A percentile compares a stretch with the other conserved stretches of the same genome.
Evolutionary conservation across 2,888 invertebrate genomes (phyloP).

Genomic region (Bugula neritina): DNA sequence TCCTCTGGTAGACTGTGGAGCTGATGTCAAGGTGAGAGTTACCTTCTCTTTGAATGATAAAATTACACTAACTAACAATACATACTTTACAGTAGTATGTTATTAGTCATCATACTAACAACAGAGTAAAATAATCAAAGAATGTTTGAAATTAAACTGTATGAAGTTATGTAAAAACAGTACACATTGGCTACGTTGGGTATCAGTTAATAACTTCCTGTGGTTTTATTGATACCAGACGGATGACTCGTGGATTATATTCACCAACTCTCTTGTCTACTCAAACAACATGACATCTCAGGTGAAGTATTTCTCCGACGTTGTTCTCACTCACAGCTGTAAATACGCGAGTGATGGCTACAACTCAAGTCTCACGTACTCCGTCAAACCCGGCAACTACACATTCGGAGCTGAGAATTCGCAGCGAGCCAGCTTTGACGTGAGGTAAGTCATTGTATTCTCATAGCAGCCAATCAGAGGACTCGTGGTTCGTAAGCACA

Average conservation of each 20-base stretch:
- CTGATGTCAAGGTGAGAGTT: slow-evolving; percentile 11
- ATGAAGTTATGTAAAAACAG: no score
- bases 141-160: no score
- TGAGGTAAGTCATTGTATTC: slow-evolving; percentile 21
- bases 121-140: no score
- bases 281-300: neutral
- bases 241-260: neutral
- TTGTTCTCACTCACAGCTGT: slow-evolving; percentile 15
- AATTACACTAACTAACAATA: no score
- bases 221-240: no score
- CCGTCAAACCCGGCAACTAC: slow-evolving; percentile 4
- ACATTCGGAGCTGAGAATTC: slow-evolving; percentile 14
- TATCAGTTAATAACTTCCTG: no score
- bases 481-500: no score
- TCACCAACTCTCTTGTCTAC: slow-evolving; percentile 19
- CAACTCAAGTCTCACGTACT: neutral
- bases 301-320: slow-evolving; percentile 21
- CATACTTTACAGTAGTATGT: no score
- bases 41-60: no score
- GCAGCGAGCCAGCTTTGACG: slow-evolving; percentile 17
- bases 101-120: no score
- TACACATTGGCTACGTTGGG: no score
- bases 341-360: neutral
- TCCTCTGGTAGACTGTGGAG: slow-evolving; percentile 16
- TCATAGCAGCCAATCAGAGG: no score